Base-by-base conservation (phyloP, 2,797 vertebrate species). In the Bradypodion ventrale region DNA sequence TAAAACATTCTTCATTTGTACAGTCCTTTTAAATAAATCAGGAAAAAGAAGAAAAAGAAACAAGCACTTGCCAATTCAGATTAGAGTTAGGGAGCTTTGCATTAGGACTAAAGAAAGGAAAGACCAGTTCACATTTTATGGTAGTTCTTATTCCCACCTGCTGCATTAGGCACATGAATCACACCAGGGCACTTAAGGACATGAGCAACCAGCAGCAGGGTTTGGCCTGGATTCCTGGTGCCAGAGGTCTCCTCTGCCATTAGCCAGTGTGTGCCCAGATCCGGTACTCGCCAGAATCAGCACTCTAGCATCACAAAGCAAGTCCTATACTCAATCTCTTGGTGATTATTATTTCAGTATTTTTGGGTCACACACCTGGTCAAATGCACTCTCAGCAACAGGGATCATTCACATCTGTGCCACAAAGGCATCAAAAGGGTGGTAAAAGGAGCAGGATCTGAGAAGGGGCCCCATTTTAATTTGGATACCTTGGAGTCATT, bases 181-280 rank as follows among this genome's bases (percentile, higher is more conserved):
- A 74, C 46, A 40, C 21, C 69, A 63, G 69, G 80, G 59, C n/a
- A 13, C n/a, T n/a, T 69, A 82, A 74, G 70, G 70, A 63, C 70
- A 82, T 8, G 40, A 56, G 16, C 37, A 62, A 73, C 63, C 63
- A 46, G 52, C 52, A 7, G 3, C 2, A 21, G 40, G 12, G 23
- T 40, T 74, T 82, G 69, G 40, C 69, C 40, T 16, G 21, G 40
- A 10, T 29, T 74, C 56, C 69, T 46, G 59, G 29, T 56, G n/a
- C 6, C 23, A 12, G 19, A 46, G 1, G 13, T 6, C 56, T 35
- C 40, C 69, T 62, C 29, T 19, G 32, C 16, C 5, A 15, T 35
- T 46, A 73, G 59, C 56, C n/a, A 32, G 6, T 13, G 21, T 46
- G 40, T 25, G 21, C n/a, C n/a, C 37, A 32, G 52, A 4, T 42